phyloP scores from a whole-genome alignment of 2,113 vertebrate species.

The Odocoileus hemionus region DNA sequence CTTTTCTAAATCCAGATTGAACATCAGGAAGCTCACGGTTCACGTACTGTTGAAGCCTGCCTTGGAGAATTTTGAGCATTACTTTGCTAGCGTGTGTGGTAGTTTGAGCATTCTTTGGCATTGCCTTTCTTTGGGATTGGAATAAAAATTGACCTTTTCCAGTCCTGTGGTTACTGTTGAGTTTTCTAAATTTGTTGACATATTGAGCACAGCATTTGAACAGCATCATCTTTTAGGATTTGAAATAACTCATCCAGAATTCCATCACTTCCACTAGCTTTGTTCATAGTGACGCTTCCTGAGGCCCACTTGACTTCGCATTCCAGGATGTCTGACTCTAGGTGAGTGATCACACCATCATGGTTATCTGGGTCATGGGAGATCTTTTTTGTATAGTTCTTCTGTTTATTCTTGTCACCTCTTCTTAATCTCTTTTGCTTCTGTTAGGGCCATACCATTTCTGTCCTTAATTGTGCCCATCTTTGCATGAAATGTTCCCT shows the following conservation, averaged over 20 bases:
- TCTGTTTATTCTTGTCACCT: neutral
- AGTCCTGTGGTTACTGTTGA: neutral
- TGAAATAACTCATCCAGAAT: neutral
- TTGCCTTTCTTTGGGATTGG: neutral
- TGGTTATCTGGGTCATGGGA: neutral
- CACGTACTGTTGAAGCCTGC: neutral
- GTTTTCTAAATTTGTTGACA: neutral
- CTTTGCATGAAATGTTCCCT: neutral
- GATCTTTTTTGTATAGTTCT: neutral
- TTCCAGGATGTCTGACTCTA: neutral
- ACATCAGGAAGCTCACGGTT: neutral
- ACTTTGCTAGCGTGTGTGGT: neutral
- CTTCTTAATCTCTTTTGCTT: neutral
- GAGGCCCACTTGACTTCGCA: neutral
- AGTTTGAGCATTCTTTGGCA: neutral
- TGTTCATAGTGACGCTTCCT: neutral
- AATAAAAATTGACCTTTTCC: neutral
- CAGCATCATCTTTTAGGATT: neutral
- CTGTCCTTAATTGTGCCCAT: neutral
- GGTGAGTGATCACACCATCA: neutral
- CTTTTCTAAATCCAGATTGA: neutral
- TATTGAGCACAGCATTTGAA: neutral
- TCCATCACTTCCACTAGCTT: neutral
- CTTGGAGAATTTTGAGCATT: neutral
- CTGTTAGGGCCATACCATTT: neutral